phyloP scores from a whole-genome alignment of 2,888 invertebrate species.

The Metacarcinus magister region DNA sequence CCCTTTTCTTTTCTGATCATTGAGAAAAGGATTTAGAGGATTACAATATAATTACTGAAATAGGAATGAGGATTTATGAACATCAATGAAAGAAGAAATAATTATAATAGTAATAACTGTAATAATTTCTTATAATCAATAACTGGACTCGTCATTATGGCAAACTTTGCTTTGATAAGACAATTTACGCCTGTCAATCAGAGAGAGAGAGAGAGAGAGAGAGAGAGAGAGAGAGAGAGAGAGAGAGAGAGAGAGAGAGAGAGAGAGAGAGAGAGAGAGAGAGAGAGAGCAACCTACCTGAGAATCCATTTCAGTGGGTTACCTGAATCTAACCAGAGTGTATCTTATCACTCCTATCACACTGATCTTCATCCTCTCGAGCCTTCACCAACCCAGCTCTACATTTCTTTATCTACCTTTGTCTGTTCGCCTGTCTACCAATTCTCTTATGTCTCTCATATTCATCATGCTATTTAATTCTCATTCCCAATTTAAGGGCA shows the following conservation, averaged over 20 bases:
- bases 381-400: background rate
- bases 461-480: background rate
- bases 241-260: conserved; percentile 60
- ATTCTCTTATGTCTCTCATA: background rate
- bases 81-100: too few relatives aligned
- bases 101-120: too few relatives aligned
- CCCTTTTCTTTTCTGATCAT: too few relatives aligned
- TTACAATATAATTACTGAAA: too few relatives aligned
- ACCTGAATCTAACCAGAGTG: background rate
- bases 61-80: too few relatives aligned
- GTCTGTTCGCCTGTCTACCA: background rate
- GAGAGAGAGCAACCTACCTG: background rate
- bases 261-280: conserved; percentile 60
- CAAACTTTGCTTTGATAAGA: conserved; percentile 10
- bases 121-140: background rate
- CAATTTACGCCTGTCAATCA: background rate
- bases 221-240: background rate
- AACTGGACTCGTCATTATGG: background rate
- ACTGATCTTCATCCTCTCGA: background rate
- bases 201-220: background rate
- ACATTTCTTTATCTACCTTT: background rate
- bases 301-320: background rate
- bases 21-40: too few relatives aligned
- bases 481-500: background rate
- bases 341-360: conserved; percentile 7